A percentile compares a stretch with the other conserved stretches of the same genome.
These are phyloP conservation scores for Erinaceus europaeus DNA, from an alignment of 2,113 vertebrate species.

Conservation along the genomic window DNA sequence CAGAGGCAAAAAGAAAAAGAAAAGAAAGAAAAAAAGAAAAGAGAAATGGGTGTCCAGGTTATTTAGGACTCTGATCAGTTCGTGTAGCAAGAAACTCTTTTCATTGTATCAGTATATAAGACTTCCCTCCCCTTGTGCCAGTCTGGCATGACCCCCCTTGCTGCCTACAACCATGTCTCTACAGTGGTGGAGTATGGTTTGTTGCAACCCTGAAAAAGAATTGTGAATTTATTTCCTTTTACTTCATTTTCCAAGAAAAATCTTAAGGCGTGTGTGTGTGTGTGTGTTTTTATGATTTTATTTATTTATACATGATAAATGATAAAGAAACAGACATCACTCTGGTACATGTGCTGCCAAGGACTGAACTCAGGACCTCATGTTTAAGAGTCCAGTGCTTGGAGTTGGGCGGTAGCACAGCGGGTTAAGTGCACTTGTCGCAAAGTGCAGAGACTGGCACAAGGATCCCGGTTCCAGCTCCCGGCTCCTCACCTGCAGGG, in stretches of 20 bases:
- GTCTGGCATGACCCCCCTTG: background rate
- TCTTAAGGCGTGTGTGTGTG: background rate
- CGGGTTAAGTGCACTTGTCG: too few relatives aligned
- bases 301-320: too few relatives aligned
- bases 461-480: too few relatives aligned
- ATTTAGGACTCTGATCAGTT: background rate
- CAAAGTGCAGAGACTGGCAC: too few relatives aligned
- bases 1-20: too few relatives aligned
- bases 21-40: too few relatives aligned
- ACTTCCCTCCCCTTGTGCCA: background rate
- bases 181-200: background rate
- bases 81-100: background rate
- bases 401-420: too few relatives aligned
- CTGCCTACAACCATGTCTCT: background rate
- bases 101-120: background rate
- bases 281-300: background rate
- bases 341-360: too few relatives aligned
- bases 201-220: background rate
- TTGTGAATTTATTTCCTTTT: background rate
- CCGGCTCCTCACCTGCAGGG: too few relatives aligned
- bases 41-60: background rate
- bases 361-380: too few relatives aligned
- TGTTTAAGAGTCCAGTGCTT: too few relatives aligned
- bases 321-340: too few relatives aligned
- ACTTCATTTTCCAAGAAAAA: background rate